Evolutionary conservation across 2,113 vertebrate genomes (phyloP), one percentile per base, ranked within the genome.

Genomic region (Circaetus cinerascens): DNA sequence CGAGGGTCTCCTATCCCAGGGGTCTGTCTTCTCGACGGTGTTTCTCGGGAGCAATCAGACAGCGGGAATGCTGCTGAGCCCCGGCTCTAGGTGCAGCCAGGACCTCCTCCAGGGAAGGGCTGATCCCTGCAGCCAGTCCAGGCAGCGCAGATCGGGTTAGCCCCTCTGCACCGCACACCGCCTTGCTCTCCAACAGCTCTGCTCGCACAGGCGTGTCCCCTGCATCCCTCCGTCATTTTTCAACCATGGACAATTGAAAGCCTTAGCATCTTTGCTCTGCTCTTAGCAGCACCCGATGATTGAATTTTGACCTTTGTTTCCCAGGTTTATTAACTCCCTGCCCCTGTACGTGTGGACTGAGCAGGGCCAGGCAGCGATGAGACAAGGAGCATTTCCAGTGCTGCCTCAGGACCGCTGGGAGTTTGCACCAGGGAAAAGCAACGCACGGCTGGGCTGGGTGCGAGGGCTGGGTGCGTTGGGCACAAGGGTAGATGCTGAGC

Each of bases 11-110:
- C 27, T 21, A 6, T 8, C 6, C 25, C 40, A 7, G 32, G 68
- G 45, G 0, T 26, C 34, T 55, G 15, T 7, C 32, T 62, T 34
- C 32, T 23, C 15, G 0, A 13, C 0, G 7, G 7, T 56, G 46
- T 19, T 36, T 27, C 46, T 32, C 2, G 0, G 78, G 56, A 66
- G 55, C 8, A 10, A 2, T 9, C 0, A 1, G 51, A 12, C 20
- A 14, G 32, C 0, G 0, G 92, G 55, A 64, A 89, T 10, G 43
- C 34, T 30, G 57, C 78, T 30, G 75, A 59, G 38, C n/a, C 21
- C n/a, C 1, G 3, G 38, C 29, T 74, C 43, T 45, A 15, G n/a
- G 34, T 53, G 30, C 53, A 74, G 51, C 45, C 51, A 59, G 29
- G 36, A 0, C 3, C 25, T 43, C 13, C 45, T 45, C 2, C 0